Evolutionary conservation across 2,113 vertebrate genomes (phyloP), one percentile per base, ranked within the genome.

Genomic region (Lethenteron reissneri): DNA sequence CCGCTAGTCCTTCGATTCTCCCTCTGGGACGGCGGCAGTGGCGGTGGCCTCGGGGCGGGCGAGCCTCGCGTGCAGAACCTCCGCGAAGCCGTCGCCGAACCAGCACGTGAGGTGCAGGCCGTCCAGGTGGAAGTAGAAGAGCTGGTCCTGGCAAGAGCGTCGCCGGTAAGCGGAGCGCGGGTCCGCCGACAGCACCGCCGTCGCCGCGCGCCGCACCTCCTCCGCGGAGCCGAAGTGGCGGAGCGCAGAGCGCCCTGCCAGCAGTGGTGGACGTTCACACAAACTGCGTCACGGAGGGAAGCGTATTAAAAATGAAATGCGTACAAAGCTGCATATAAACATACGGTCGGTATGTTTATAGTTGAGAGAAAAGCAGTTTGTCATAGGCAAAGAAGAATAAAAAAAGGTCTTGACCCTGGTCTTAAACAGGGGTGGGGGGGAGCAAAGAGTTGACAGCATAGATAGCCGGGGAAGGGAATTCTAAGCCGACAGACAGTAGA

Each of bases 131-230:
- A 86, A 83, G 79, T 82, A 83, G 79, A 87, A 87, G 25, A 86
- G 83, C 71, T 78, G 79, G 76, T 88, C 85, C 71, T 73, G 81
- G 74, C 83, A 85, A 76, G 82, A 75, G 58, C 79, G 83, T 58
- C 88, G 81, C 21, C 86, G 83, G 74, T 90, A 89, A 12, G 88
- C 81, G 2, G 87, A 91, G n/a, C 88, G 80, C 2, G 88, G 88
- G 70, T 91, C 88, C 1, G 87, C 87, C 1, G 85, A 80, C 74
- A 91, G 73, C 57, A 91, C 80, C 1, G 79, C 82, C 73, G 77
- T 76, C 69, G 90, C 85, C 70, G 85, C 85, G 2, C 72, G 74
- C 3, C 74, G 78, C 1, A 84, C 86, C 72, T 90, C 88, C 21
- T 84, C 81, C 13, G 79, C 58, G 70, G 85, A 83, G 1, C 72